Base-by-base conservation (phyloP, 1,140 invertebrate species). In the Drosophila micromelanica region DNA sequence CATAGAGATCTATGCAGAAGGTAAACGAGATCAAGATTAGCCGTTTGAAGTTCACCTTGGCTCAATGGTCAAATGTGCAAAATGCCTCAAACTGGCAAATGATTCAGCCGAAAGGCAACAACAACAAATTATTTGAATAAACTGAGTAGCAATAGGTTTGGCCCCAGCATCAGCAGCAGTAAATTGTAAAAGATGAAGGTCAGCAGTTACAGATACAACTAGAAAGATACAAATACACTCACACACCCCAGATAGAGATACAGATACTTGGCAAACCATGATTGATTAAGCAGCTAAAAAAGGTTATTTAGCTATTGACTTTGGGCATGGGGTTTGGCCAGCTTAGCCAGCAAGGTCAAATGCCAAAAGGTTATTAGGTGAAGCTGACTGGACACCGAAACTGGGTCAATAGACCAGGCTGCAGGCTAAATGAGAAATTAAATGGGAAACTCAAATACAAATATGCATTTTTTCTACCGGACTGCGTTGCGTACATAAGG, bases 21-120 rank as follows among this genome's bases (percentile, higher is more conserved):
- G 82, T 69, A 87, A 87, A 87, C 82, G 73, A 87, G 82, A 87
- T 87, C 82, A 84, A 87, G 82, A 87, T 87, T 87, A 82, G 72
- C 79, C 79, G 78, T 69, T 82, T 80, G 75, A 69, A 49, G 82
- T 76, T 87, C 84, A 87, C 82, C 82, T 87, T 87, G 82, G 86
- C 82, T 89, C 76, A 89, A 87, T 87, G 82, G 82, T 87, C 82
- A 87, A 87, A 89, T 87, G 82, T 89, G 82, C 82, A 89, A 87
- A 87, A 81, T 77, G 69, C 77, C 61, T 70, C 78, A 73, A 63
- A 38, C 17, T 11, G 13, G 11, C 30, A 62, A 56, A 73, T 73
- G 70, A 74, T 76, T 55, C 71, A 73, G 63, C 64, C 62, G 48
- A 73, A 73, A 73, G 63, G 55, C 77, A 68, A 49, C 54, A 67